phyloP scores from a whole-genome alignment of 2,888 invertebrate genomes.

The Drosophila nigricruria region DNA sequence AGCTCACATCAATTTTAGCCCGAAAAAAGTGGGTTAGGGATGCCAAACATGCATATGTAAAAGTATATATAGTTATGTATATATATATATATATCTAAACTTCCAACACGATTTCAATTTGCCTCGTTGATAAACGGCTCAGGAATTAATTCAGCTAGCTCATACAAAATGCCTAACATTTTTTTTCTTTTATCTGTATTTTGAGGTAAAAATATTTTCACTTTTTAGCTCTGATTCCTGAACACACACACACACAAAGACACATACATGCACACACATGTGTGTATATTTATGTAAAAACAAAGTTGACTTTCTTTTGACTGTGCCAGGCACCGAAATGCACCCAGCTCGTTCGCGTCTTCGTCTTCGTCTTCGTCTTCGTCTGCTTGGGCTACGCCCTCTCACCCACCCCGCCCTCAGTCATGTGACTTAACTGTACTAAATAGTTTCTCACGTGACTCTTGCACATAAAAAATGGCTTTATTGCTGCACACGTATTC shows the following conservation, averaged over 20 bases:
- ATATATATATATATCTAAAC: neutral
- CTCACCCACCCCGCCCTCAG: neutral
- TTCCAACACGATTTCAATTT: slow-evolving; percentile 74
- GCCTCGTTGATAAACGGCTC: slow-evolving; percentile 70
- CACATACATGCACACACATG: neutral
- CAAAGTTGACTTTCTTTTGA: slow-evolving; percentile 74
- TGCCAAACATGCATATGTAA: slow-evolving; percentile 41
- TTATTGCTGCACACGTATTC: slow-evolving; percentile 81
- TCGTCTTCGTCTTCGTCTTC: neutral
- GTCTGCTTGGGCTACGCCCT: slow-evolving; percentile 1
- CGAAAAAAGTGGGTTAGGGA: slow-evolving; percentile 66
- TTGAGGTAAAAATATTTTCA: slow-evolving; percentile 58
- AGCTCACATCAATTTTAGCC: slow-evolving; percentile 51
- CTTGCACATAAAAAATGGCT: slow-evolving; percentile 77
- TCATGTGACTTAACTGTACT: slow-evolving; percentile 68
- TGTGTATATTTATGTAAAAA: slow-evolving; percentile 62
- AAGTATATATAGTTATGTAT: slow-evolving; percentile 5
- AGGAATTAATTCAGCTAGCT: slow-evolving; percentile 73
- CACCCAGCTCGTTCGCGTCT: slow-evolving; percentile 20
- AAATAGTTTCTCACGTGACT: slow-evolving; percentile 81
- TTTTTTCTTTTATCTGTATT: slow-evolving; percentile 49
- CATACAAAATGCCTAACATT: slow-evolving; percentile 50
- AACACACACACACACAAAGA: neutral
- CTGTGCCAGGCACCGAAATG: slow-evolving; percentile 69
- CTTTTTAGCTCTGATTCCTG: slow-evolving; percentile 65